Evolutionary conservation across 2,888 invertebrate species (phyloP), one percentile per base, ranked within the genome.

Genomic region (Crepidodera aurea): DNA sequence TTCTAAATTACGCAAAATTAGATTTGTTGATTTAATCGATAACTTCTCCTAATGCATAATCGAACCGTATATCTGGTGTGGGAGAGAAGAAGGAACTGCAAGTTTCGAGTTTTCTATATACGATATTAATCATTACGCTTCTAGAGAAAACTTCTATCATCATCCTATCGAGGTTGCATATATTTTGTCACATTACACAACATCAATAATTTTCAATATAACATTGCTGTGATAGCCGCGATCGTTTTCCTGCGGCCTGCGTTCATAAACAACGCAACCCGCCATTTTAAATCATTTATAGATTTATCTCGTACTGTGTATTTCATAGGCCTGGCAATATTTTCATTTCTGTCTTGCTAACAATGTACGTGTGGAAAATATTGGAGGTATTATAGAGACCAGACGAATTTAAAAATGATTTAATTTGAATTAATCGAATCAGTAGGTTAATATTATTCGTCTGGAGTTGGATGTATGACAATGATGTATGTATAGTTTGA

Each of bases 231-330:
- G 63, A 67, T 64, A 64, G 56, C 56, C 46, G 51, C 44, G 62
- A 56, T 61, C 59, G 62, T 65, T 62, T 62, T 62, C 60, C 46
- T 48, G 51, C 18, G 48, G 48, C 40, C 46, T 37, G 53, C 48
- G 61, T 53, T 51, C 61, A 68, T 68, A 68, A 68, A 68, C 68
- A 66, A 68, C 60, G 12, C 44, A 42, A 13, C 59, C 48, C 48
- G 63, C 65, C 64, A 54, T 56, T 64, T 65, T 66, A 66, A 68
- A 68, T 68, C 66, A 68, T 66, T 66, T 66, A 64, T 65, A 66
- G 68, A 68, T 68, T 66, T 68, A 68, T 68, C 66, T 68, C 48
- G 44, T 60, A 68, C 59, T 63, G 58, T 62, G 68, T 65, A 63
- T 65, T 62, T 65, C 61, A 66, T 66, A 64, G 64, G 55, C 55